Conservation (phyloP, 2,113 vertebrate species). For the Nothobranchius kuhntae region DNA sequence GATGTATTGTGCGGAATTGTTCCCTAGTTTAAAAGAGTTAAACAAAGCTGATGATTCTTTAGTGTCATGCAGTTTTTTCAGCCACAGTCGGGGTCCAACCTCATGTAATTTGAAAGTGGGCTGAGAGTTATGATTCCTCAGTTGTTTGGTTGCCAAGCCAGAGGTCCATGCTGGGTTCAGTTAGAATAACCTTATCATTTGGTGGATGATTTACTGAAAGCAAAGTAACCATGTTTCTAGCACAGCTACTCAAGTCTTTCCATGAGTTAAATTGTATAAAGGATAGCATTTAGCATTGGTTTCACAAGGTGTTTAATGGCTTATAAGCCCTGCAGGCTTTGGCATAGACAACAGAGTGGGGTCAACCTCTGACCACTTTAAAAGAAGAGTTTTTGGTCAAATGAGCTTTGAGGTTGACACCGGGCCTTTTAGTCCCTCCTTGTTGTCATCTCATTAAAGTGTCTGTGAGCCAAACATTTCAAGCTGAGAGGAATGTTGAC, state of each 20-base stretch:
- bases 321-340: no score
- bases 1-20: not conserved
- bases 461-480: slow-evolving; percentile 10
- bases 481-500: slow-evolving; percentile 12
- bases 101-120: slow-evolving; percentile 48
- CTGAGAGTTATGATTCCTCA: slow-evolving; percentile 44
- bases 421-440: slow-evolving; percentile 38
- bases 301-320: not conserved
- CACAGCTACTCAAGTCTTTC: slow-evolving; percentile 13
- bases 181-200: slow-evolving; percentile 69
- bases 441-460: slow-evolving; percentile 39
- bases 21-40: slow-evolving; percentile 5
- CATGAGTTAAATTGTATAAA: not conserved
- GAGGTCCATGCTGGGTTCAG: slow-evolving; percentile 36
- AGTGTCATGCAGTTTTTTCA: slow-evolving; percentile 24
- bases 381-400: slow-evolving; percentile 45
- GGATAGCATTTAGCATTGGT: not conserved
- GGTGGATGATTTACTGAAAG: slow-evolving; percentile 43
- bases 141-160: slow-evolving; percentile 54
- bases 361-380: slow-evolving; percentile 56
- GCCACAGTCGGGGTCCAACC: slow-evolving; percentile 26
- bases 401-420: slow-evolving; percentile 48
- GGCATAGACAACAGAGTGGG: slow-evolving; percentile 55
- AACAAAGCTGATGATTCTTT: slow-evolving; percentile 14
- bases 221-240: slow-evolving; percentile 6